phyloP scores from a whole-genome alignment of 2,113 vertebrate genomes.

The Leptocoma aspasia region DNA sequence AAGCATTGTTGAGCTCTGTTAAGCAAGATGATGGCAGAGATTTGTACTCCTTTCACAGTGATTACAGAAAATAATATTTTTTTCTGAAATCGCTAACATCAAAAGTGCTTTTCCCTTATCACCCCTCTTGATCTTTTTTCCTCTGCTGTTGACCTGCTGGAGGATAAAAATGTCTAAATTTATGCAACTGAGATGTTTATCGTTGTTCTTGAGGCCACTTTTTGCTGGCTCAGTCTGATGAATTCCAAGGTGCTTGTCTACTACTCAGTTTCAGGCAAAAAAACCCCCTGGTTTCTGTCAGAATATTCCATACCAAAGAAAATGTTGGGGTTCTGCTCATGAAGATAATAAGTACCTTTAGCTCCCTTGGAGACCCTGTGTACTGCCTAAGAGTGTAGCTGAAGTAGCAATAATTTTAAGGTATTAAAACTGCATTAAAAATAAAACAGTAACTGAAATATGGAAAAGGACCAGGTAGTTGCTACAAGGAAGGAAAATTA shows the following conservation, averaged over 20 bases:
- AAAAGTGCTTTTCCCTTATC: constrained; percentile 11
- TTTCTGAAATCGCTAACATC: not conserved
- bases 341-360: not conserved
- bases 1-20: constrained; percentile 45
- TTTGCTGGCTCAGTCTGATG: not conserved
- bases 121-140: not conserved
- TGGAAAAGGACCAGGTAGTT: not conserved
- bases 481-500: not conserved
- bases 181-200: not conserved
- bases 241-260: not conserved
- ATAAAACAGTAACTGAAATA: not conserved
- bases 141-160: not conserved
- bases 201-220: not conserved
- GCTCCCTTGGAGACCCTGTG: not conserved
- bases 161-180: constrained; percentile 4
- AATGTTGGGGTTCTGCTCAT: not conserved
- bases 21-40: not conserved
- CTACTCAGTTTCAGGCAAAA: not conserved
- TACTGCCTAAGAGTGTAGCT: not conserved
- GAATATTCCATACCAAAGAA: not conserved
- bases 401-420: not conserved
- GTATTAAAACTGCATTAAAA: not conserved
- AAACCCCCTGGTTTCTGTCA: not conserved
- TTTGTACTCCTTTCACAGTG: constrained; percentile 21
- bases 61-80: constrained; percentile 20